phyloP scores from a whole-genome alignment of 1,140 invertebrate species.

The Drosophila quadrilineata region DNA sequence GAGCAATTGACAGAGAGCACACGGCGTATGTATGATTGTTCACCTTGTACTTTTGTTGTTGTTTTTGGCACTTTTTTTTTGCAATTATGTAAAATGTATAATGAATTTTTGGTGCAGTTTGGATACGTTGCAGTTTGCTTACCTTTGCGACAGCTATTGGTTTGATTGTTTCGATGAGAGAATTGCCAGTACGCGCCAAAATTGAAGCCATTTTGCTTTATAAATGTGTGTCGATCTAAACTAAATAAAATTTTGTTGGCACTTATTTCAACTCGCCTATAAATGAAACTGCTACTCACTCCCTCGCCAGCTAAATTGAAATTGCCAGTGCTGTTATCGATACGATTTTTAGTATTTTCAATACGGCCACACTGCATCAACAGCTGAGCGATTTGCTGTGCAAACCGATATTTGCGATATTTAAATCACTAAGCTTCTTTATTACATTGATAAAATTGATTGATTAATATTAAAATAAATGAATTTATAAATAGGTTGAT shows the following conservation, averaged over 20 bases:
- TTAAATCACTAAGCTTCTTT: no score
- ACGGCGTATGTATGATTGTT: slow-evolving; percentile 18
- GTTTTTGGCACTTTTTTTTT: slow-evolving; percentile 29
- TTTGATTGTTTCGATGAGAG: slow-evolving; percentile 59
- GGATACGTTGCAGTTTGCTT: slow-evolving; percentile 24
- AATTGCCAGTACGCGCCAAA: slow-evolving; percentile 63
- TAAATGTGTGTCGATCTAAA: slow-evolving; percentile 22
- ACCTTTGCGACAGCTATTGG: slow-evolving; percentile 63
- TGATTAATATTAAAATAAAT: no score
- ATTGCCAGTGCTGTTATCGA: slow-evolving; percentile 22
- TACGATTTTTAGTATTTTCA: slow-evolving; percentile 12
- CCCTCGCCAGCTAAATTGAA: slow-evolving; percentile 13
- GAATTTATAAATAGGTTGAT: no score
- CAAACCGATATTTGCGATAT: background rate
- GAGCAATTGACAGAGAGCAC: no score
- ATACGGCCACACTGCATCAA: slow-evolving; percentile 1
- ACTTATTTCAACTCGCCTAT: slow-evolving; percentile 2
- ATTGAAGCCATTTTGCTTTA: slow-evolving; percentile 69
- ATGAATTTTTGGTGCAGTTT: slow-evolving; percentile 13
- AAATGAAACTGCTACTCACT: slow-evolving; percentile 21
- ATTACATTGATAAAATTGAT: no score
- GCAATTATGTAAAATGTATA: slow-evolving; percentile 77
- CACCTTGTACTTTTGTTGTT: slow-evolving; percentile 38
- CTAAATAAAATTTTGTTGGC: slow-evolving; percentile 14
- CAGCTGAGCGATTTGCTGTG: slow-evolving; percentile 9